Conservation (phyloP, 2,113 vertebrate species). For the Tragelaphus imberbis region DNA sequence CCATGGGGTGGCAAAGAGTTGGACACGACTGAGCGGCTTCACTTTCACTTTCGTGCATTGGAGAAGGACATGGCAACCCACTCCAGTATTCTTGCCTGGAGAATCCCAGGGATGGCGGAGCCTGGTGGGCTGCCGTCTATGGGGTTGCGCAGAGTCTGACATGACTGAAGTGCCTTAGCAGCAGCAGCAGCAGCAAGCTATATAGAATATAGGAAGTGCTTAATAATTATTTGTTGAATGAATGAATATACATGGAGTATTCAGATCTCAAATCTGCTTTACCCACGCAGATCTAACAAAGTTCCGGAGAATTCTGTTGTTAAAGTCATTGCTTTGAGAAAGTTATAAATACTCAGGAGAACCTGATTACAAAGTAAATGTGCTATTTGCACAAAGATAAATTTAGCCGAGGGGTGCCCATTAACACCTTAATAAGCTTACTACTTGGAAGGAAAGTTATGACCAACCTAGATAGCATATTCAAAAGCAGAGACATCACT, state of each 20-base stretch:
- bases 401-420: background rate
- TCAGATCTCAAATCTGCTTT: background rate
- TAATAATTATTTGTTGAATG: background rate
- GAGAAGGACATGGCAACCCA: no score
- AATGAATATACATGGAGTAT: background rate
- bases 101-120: no score
- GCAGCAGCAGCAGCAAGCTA: background rate
- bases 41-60: no score
- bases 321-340: background rate
- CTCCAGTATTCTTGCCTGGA: no score
- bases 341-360: background rate
- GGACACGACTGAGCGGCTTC: no score
- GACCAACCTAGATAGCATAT: no score
- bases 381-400: background rate
- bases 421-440: background rate
- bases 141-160: no score
- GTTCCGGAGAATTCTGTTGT: background rate
- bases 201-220: background rate
- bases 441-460: no score
- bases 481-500: no score
- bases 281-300: background rate
- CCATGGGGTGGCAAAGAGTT: no score
- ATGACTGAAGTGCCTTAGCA: no score
- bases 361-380: background rate
- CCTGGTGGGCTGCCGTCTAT: no score